phyloP scores from a whole-genome alignment of 2,888 invertebrate genomes.

The Kryphioiulus occultus region DNA sequence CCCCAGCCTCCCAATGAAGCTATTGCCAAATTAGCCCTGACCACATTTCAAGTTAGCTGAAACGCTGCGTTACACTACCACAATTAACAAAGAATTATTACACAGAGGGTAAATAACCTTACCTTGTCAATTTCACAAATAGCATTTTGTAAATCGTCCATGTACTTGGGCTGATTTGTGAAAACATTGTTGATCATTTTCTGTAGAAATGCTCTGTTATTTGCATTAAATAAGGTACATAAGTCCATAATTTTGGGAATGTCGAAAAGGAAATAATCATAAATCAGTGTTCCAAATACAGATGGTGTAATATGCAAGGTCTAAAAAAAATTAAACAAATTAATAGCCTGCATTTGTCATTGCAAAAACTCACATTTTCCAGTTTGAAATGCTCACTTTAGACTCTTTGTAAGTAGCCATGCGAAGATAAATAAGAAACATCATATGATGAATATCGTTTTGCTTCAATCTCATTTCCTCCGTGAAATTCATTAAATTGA shows the following conservation, averaged over 20 bases:
- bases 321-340: constrained; percentile 55
- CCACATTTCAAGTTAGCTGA: too few relatives aligned
- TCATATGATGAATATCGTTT: constrained; percentile 63
- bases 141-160: constrained; percentile 66
- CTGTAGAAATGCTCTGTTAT: constrained; percentile 70
- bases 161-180: constrained; percentile 72
- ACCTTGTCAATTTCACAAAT: constrained; percentile 61
- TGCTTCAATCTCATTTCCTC: constrained; percentile 58
- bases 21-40: too few relatives aligned
- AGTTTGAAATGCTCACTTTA: constrained; percentile 65
- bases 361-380: not conserved
- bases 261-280: constrained; percentile 82
- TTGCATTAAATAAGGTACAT: constrained; percentile 75
- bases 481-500: constrained; percentile 60
- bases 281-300: constrained; percentile 74
- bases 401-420: constrained; percentile 81
- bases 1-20: too few relatives aligned
- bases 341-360: not conserved
- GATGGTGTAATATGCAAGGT: constrained; percentile 68
- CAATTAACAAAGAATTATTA: too few relatives aligned
- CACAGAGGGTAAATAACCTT: constrained; percentile 43
- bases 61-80: too few relatives aligned
- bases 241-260: constrained; percentile 82
- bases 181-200: constrained; percentile 74
- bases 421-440: constrained; percentile 77